Base-by-base conservation (phyloP, 2,888 invertebrate species). In the Mythimna ferrago region DNA sequence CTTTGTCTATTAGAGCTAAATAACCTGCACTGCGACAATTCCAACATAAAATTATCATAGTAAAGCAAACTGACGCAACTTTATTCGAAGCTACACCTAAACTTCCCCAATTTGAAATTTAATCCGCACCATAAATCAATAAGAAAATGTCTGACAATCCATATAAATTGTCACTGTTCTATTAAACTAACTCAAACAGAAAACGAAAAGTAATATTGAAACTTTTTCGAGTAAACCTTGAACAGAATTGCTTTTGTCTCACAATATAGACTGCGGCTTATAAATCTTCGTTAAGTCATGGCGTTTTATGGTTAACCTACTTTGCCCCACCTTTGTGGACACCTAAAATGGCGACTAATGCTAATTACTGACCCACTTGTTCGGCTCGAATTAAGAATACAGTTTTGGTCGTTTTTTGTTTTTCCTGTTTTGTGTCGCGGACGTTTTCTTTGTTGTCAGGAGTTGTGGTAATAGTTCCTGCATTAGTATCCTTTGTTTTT, bases 301-400 rank as follows among this genome's bases (percentile, higher is more conserved):
- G 77, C 72, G 77, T 81, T 87, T 86, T 83, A 86, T 83, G 82
- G 82, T 78, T 78, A 87, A 85, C 87, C 87, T 83, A 85, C 80
- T 87, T 86, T 14, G 80, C 80, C 82, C 76, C 78, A 87, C 86
- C 85, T 86, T 77, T 71, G 75, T 76, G 62, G 80, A 80, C 78
- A 80, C 79, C 83, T 78, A 87, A 86, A 86, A 86, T 81, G 85
- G 85, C 77, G 74, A 63, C 85, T 81, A 70, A 85, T 83, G 81
- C 72, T 86, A 86, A 86, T 86, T 86, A 75, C 83, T 83, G 86
- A 83, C 86, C 86, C 66, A 87, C 68, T 86, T 86, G 62, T 65
- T 70, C 9, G 58, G 38, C 35, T 71, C 48, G 61, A 78, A 79
- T 76, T 76, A 79, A 84, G 68, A 74, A 85, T 69, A 78, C 32